Percentiles rank a stretch among this genome's conserved stretches.
These are phyloP conservation scores for Orcinus orca DNA, from an alignment of 2,113 vertebrate species.

Conservation along the genomic window DNA sequence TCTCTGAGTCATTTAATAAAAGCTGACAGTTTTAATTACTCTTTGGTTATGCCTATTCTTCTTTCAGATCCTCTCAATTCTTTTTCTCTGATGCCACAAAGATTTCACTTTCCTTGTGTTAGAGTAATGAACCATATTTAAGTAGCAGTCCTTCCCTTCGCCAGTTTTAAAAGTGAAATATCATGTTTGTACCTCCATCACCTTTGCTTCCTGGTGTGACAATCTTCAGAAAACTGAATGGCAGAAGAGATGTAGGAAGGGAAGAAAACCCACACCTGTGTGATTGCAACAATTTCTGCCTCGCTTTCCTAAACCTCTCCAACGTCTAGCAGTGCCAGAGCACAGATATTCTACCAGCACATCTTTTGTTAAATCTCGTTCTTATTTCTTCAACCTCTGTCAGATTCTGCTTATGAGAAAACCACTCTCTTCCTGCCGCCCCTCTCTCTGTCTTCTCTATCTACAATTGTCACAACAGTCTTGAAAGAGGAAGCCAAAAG, in stretches of 20 bases:
- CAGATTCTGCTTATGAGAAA: not conserved
- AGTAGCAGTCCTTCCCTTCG: not conserved
- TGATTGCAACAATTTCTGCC: not conserved
- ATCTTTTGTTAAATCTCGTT: not conserved
- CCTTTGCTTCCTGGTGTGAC: not conserved
- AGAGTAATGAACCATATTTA: not conserved
- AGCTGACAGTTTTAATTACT: not conserved
- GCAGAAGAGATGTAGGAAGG: not conserved
- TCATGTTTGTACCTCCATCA: not conserved
- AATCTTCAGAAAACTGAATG: not conserved
- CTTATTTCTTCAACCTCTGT: not conserved
- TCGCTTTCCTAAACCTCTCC: not conserved
- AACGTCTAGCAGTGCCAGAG: not conserved
- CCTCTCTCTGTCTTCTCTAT: not conserved
- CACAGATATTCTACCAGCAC: not conserved
- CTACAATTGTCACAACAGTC: not conserved
- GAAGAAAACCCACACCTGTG: not conserved
- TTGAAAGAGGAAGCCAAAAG: not conserved
- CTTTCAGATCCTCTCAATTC: not conserved
- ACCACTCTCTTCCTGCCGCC: not conserved
- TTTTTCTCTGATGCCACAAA: not conserved
- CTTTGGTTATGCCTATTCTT: not conserved
- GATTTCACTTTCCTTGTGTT: not conserved
- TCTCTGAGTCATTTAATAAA: not conserved
- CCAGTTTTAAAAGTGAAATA: not conserved